These are phyloP conservation scores for Paedocypris sp. DNA, from an alignment of 2,113 vertebrate species.

Conservation along the genomic window DNA sequence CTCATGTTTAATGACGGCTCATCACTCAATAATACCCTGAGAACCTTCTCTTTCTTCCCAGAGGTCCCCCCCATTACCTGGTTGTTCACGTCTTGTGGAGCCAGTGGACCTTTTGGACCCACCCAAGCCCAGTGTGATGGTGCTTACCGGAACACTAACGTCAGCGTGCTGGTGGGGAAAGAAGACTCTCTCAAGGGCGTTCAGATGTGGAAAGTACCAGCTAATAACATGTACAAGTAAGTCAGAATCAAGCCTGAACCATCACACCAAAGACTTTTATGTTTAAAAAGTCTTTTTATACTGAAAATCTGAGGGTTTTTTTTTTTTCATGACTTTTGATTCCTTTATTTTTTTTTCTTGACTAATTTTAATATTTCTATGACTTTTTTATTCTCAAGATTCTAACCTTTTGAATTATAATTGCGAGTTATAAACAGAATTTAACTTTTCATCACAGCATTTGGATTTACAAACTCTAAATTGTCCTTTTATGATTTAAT, in stretches of 20 bases:
- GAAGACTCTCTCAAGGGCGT: conserved; percentile 65
- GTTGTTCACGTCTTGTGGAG: conserved; percentile 75
- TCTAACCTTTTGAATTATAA: too few relatives aligned
- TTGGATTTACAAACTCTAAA: too few relatives aligned
- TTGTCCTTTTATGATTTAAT: too few relatives aligned
- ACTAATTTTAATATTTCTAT: too few relatives aligned
- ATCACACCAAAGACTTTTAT: too few relatives aligned
- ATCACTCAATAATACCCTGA: neutral
- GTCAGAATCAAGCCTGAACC: conserved; percentile 34
- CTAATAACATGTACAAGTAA: conserved; percentile 70
- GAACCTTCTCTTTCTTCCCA: conserved; percentile 24
- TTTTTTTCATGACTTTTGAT: too few relatives aligned
- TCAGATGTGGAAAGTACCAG: conserved; percentile 73
- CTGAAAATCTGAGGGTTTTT: too few relatives aligned
- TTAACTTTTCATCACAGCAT: too few relatives aligned
- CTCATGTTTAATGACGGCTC: neutral
- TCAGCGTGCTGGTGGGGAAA: conserved; percentile 65
- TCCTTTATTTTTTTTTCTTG: too few relatives aligned
- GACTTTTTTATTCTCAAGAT: too few relatives aligned
- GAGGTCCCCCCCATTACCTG: conserved; percentile 60
- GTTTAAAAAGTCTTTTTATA: too few relatives aligned
- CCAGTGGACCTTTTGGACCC: conserved; percentile 68
- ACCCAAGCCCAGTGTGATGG: conserved; percentile 79
- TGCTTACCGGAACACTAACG: conserved; percentile 67
- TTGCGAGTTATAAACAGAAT: too few relatives aligned